Conservation (phyloP, 2,113 vertebrate species). For the Amazona guildingii region DNA sequence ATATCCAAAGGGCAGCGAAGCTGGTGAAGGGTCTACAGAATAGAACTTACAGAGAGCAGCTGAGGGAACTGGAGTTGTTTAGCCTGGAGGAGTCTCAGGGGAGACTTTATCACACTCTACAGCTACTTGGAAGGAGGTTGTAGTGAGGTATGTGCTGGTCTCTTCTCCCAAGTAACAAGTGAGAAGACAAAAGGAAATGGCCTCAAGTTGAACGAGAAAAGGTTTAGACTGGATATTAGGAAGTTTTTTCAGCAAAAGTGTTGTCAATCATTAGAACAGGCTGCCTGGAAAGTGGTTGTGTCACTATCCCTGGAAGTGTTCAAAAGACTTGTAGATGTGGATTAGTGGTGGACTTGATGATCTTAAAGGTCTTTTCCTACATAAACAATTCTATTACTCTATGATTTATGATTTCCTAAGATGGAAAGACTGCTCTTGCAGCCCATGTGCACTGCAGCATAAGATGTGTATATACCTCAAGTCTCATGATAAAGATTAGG, state of each 20-base stretch:
- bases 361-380: not conserved
- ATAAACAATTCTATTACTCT: not conserved
- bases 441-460: not conserved
- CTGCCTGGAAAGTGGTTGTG: not conserved
- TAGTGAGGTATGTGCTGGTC: fast-evolving
- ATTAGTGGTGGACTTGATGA: not conserved
- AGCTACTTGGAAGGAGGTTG: not conserved
- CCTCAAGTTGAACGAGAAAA: not conserved
- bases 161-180: not conserved
- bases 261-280: not conserved
- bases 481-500: not conserved
- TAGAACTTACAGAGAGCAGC: not conserved
- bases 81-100: not conserved
- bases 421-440: not conserved
- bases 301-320: not conserved
- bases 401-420: not conserved
- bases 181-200: not conserved
- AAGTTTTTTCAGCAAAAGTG: not conserved
- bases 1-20: fast-evolving
- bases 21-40: not conserved
- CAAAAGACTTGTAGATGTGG: too few relatives aligned
- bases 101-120: fast-evolving
- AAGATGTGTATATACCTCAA: not conserved
- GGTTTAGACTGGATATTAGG: not conserved
- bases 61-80: not conserved